Evolutionary conservation across 2,113 vertebrate species (phyloP), one percentile per base, ranked within the genome.

Genomic region (Malaclemys terrapin): DNA sequence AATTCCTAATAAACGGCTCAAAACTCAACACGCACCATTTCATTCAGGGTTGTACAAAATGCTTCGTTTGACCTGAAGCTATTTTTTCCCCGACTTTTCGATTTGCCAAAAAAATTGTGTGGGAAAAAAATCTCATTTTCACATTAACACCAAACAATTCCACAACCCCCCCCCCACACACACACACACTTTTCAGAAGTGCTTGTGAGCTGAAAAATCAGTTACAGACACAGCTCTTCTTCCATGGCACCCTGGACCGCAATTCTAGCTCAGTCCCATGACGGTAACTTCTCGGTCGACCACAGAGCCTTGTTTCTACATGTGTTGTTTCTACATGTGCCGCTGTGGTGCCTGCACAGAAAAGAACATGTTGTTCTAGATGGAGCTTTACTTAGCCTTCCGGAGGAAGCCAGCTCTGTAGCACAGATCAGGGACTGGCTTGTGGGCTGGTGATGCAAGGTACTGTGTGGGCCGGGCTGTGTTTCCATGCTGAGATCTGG

Each of bases 161-260:
- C 65, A 8, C 3, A n/a, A 2, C 4, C 2, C 35, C 7, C 57
- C 12, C 3, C 53, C 24, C 11, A 10, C 4, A 1, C 25, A 5
- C 42, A 5, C 42, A 45, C 25, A 5, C 57, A 59, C 27, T 62
- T 69, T n/a, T n/a, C 62, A 69, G 35, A 38, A 19, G 38, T 72
- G n/a, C 35, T 19, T 10, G 9, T 19, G n/a, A 38, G n/a, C n/a
- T 72, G n/a, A 72, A 72, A 38, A 72, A 38, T 38, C n/a, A 38
- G 65, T 17, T 72, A 9, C 20, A 20, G 35, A 17, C 8, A 62
- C 16, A 19, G 59, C 19, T 38, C n/a, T 38, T 72, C 35, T 47
- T 47, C 65, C 75, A 45, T 13, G 25, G 20, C n/a, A 19, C n/a
- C 7, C 69, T 22, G 35, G n/a, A 7, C 6, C 5, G 5, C 11